Conservation (phyloP, 2,113 vertebrate species). For the Loxodonta africana region DNA sequence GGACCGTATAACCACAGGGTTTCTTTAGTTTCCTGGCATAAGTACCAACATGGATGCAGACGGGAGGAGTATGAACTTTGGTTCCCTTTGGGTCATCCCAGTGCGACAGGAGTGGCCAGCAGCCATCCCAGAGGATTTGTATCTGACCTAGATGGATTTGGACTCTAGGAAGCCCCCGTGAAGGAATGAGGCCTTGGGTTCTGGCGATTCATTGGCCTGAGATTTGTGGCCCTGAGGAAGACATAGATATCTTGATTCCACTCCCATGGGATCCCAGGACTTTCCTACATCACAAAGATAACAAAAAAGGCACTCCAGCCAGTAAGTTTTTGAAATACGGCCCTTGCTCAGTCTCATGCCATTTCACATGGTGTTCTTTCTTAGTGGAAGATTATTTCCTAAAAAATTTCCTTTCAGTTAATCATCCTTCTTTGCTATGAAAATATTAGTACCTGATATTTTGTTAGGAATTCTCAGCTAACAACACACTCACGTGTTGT, state of each 20-base stretch:
- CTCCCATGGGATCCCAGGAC: not conserved
- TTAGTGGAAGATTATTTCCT: constrained; percentile 18
- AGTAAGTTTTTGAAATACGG: not conserved
- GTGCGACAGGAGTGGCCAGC: not conserved
- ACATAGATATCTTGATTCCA: not conserved
- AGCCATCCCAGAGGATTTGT: not conserved
- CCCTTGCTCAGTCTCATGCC: not conserved
- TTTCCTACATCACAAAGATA: not conserved
- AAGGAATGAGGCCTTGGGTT: not conserved
- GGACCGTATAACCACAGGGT: not conserved
- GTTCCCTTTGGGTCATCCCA: not conserved
- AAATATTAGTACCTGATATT: not conserved
- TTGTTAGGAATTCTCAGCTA: not conserved
- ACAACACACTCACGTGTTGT: not conserved
- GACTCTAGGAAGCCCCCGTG: not conserved
- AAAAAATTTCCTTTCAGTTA: not conserved
- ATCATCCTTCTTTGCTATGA: not conserved
- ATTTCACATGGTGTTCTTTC: not conserved
- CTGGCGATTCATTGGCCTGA: not conserved
- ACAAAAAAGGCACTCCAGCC: not conserved
- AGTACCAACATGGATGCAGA: not conserved
- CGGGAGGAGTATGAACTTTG: not conserved
- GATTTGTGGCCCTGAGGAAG: not conserved
- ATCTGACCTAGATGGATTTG: not conserved
- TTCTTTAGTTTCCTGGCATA: not conserved